These are phyloP conservation scores for Cerceris ruficornis DNA, from an alignment of 2,888 invertebrate species.

Conservation along the genomic window DNA sequence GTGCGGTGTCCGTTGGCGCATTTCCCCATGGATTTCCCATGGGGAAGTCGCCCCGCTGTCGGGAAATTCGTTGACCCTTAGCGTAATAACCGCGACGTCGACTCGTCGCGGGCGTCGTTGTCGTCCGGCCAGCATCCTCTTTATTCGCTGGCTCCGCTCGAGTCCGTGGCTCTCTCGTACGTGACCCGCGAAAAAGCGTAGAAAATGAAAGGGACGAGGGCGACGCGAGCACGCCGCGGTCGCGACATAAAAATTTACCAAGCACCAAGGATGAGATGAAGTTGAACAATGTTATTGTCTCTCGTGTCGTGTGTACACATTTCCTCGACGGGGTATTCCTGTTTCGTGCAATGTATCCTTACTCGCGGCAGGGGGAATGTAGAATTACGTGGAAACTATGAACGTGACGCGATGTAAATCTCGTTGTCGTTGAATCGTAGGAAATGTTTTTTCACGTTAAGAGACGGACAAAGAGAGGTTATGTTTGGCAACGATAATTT, in stretches of 20 bases:
- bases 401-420: too few relatives aligned
- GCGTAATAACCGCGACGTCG: conserved; percentile 67
- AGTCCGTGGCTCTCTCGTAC: conserved; percentile 24
- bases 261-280: conserved; percentile 14
- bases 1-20: conserved; percentile 49
- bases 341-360: conserved; percentile 2
- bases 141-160: conserved; percentile 26
- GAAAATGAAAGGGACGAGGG: conserved; percentile 11
- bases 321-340: conserved; percentile 25
- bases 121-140: conserved; percentile 36
- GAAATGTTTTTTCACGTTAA: too few relatives aligned
- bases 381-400: too few relatives aligned
- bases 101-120: conserved; percentile 29
- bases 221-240: too few relatives aligned
- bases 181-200: conserved; percentile 35
- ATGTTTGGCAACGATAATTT: too few relatives aligned
- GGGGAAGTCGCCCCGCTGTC: conserved; percentile 51
- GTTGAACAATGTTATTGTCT: conserved; percentile 9
- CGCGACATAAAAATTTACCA: conserved; percentile 20
- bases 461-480: too few relatives aligned
- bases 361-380: background rate
- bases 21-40: conserved; percentile 59
- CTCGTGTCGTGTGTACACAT: conserved; percentile 11
- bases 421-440: too few relatives aligned
- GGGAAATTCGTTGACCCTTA: conserved; percentile 73